Evolutionary conservation across 1,140 invertebrate species (phyloP).

Genomic region (Platyura marginata): DNA sequence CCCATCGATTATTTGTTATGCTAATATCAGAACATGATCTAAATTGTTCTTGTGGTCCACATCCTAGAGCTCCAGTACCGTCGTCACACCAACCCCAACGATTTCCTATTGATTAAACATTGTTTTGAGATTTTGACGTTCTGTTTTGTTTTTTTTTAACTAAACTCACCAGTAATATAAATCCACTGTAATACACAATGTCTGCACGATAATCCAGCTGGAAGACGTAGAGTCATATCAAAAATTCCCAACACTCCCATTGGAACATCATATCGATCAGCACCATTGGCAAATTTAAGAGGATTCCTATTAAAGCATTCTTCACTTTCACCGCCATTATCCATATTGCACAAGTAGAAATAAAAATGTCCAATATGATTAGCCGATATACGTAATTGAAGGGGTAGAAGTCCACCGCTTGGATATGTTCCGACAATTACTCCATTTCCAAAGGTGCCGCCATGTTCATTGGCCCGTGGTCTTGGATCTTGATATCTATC

Average conservation of each 20-base stretch:
- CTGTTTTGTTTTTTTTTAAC: not conserved
- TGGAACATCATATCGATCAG: constrained; percentile 7
- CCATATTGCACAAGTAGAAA: constrained; percentile 29
- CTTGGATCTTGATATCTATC: constrained; percentile 24
- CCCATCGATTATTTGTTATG: too few relatives aligned
- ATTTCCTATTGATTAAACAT: constrained; percentile 19
- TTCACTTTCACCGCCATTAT: constrained; percentile 22
- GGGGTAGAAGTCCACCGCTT: constrained; percentile 14
- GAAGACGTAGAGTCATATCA: constrained; percentile 15
- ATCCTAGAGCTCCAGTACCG: constrained; percentile 23
- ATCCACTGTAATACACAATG: constrained; percentile 45
- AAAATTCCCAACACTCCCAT: constrained; percentile 1
- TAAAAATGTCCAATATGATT: constrained; percentile 30
- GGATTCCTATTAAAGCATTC: constrained; percentile 28
- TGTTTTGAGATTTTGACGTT: too few relatives aligned
- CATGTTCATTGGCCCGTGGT: constrained; percentile 31
- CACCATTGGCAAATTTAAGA: constrained; percentile 23
- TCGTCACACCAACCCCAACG: constrained; percentile 27
- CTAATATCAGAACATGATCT: constrained; percentile 39
- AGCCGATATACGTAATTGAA: constrained; percentile 24
- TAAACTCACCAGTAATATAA: constrained; percentile 20
- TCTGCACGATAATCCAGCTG: constrained; percentile 27
- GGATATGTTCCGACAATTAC: constrained; percentile 25
- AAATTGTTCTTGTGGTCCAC: constrained; percentile 39
- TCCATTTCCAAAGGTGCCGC: constrained; percentile 31